Evolutionary conservation across 2,888 invertebrate genomes (phyloP).

Genomic region (Drosophila sordidula): DNA sequence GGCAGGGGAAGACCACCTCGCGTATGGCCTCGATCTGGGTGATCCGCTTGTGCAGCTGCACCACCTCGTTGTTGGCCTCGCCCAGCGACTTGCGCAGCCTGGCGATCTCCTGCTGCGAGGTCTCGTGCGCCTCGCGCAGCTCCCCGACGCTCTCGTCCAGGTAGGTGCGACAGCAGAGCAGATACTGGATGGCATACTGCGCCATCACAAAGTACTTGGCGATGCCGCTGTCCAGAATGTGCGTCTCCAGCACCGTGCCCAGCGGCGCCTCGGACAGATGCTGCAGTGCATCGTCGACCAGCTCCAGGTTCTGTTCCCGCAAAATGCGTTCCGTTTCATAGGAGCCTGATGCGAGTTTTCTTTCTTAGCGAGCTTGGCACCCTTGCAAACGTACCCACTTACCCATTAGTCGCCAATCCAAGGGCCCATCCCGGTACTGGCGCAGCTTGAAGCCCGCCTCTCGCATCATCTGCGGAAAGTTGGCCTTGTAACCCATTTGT

Average conservation of each 20-base stretch:
- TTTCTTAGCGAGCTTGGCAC: background rate
- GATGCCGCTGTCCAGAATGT: conserved; percentile 84
- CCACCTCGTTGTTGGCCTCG: conserved; percentile 81
- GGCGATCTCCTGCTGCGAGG: conserved; percentile 76
- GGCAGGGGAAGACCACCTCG: conserved; percentile 84
- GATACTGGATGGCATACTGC: conserved; percentile 83
- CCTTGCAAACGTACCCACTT: conserved; percentile 73
- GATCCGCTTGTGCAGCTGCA: conserved; percentile 82
- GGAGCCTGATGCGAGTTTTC: conserved; percentile 66
- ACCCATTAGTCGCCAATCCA: conserved; percentile 84
- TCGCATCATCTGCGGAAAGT: conserved; percentile 83
- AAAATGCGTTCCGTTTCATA: conserved; percentile 83
- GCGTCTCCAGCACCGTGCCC: conserved; percentile 79
- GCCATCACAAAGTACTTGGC: conserved; percentile 84
- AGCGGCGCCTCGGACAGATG: conserved; percentile 84
- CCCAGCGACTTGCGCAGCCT: conserved; percentile 68
- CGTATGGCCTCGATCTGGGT: conserved; percentile 83
- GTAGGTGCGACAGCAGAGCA: conserved; percentile 83
- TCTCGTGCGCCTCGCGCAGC: conserved; percentile 72
- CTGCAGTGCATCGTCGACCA: conserved; percentile 77
- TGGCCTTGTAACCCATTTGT: conserved; percentile 70
- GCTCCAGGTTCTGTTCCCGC: conserved; percentile 82
- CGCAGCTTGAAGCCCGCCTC: conserved; percentile 83
- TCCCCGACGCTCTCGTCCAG: conserved; percentile 82
- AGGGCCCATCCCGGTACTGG: conserved; percentile 79